Percentiles rank a stretch among this genome's conserved stretches.
Evolutionary conservation across 1,140 invertebrate species (phyloP).

Genomic region (Colletes latitarsis): DNA sequence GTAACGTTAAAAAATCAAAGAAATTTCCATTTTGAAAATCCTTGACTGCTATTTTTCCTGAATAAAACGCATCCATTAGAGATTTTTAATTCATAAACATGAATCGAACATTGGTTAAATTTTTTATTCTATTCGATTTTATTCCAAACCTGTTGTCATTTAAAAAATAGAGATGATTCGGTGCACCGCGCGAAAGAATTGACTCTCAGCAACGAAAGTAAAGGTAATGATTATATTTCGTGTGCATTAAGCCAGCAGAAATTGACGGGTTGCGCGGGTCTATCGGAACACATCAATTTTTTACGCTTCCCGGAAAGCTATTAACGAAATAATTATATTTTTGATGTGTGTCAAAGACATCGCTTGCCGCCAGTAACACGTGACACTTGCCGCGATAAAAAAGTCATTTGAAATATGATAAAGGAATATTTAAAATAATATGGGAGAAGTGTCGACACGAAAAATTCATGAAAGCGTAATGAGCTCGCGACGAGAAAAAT

Average conservation of each 20-base stretch:
- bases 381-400: slow-evolving; percentile 14
- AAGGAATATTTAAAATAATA: slow-evolving; percentile 22
- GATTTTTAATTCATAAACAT: too few species aligned
- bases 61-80: too few species aligned
- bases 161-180: not conserved
- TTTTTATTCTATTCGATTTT: not conserved
- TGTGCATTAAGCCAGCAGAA: slow-evolving; percentile 25
- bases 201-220: not conserved
- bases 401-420: slow-evolving; percentile 31
- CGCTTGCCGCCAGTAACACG: slow-evolving; percentile 3
- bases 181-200: too few species aligned
- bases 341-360: slow-evolving; percentile 33
- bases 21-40: too few species aligned
- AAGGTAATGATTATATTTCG: slow-evolving; percentile 27
- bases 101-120: too few species aligned
- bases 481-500: not conserved
- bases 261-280: slow-evolving; percentile 16
- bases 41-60: too few species aligned
- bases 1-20: too few species aligned
- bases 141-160: not conserved
- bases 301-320: slow-evolving; percentile 13
- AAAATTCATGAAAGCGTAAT: slow-evolving; percentile 7
- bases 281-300: slow-evolving; percentile 21
- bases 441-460: not conserved
- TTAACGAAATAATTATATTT: slow-evolving; percentile 48